A percentile compares a stretch with the other conserved stretches of the same genome.
Evolutionary conservation across 2,797 vertebrate genomes (phyloP).

Genomic region (Astyanax mexicanus): DNA sequence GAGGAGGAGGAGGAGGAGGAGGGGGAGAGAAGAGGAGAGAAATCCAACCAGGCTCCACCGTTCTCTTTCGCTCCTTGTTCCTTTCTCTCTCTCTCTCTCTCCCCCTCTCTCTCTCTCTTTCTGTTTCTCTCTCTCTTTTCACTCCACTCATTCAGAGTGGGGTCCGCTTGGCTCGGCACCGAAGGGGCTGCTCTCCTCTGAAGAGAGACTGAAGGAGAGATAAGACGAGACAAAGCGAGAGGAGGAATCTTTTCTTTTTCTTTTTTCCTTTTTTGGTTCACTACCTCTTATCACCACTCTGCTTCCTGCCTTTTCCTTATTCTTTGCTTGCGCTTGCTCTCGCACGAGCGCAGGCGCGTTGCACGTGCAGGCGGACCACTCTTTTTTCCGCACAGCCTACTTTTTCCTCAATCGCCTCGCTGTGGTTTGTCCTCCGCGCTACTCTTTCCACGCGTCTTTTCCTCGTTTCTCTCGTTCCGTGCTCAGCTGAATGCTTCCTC

Average conservation of each 20-base stretch:
- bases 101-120: constrained; percentile 44
- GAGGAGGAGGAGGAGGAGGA: constrained; percentile 45
- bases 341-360: background rate
- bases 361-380: background rate
- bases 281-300: constrained; percentile 14
- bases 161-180: constrained; percentile 40
- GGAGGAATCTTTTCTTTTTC: too few species aligned
- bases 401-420: constrained; percentile 21
- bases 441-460: constrained; percentile 37
- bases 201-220: constrained; percentile 31
- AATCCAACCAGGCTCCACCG: constrained; percentile 45
- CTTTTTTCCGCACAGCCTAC: constrained; percentile 24
- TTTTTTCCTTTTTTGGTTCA: constrained; percentile 3
- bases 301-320: constrained; percentile 10
- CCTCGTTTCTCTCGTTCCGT: constrained; percentile 49
- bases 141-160: constrained; percentile 52
- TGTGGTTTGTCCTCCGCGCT: constrained; percentile 12
- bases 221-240: constrained; percentile 12
- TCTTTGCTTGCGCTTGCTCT: constrained; percentile 8
- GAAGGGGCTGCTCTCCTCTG: constrained; percentile 27
- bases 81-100: constrained; percentile 42
- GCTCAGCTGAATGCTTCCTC: constrained; percentile 49
- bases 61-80: constrained; percentile 49
- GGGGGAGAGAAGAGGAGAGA: constrained; percentile 43
- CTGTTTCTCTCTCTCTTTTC: too few species aligned